Conservation (phyloP, 2,113 vertebrate genomes). For the Caranx ignobilis region DNA sequence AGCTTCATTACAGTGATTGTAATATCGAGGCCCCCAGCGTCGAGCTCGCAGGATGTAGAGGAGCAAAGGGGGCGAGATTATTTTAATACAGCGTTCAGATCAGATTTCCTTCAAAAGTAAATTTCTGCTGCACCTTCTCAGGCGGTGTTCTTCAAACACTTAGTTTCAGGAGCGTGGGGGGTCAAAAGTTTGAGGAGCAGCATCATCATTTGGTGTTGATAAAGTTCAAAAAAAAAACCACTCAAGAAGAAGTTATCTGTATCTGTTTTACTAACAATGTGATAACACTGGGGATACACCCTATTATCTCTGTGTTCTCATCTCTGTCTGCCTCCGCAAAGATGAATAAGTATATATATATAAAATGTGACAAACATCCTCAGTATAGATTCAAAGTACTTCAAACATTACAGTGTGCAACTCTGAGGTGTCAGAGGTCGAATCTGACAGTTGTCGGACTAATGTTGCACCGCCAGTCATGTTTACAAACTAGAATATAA, state of each 20-base stretch:
- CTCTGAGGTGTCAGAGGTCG: no score
- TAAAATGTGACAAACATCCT: no score
- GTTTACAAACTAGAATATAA: no score
- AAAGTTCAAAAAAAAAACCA: background rate
- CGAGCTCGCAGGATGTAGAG: slow-evolving; percentile 52
- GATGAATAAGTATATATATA: no score
- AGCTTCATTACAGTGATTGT: slow-evolving; percentile 82
- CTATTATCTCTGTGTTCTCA: background rate
- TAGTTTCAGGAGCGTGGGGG: background rate
- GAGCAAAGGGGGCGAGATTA: slow-evolving; percentile 65
- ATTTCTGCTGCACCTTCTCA: slow-evolving; percentile 58
- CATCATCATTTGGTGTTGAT: background rate
- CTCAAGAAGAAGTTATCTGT: no score
- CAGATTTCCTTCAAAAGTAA: slow-evolving; percentile 77
- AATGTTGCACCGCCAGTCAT: no score
- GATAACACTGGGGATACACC: background rate
- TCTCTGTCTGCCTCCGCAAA: no score
- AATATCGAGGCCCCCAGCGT: slow-evolving; percentile 71
- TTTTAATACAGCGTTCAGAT: slow-evolving; percentile 77
- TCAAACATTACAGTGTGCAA: no score
- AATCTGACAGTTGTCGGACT: no score
- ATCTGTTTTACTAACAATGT: background rate
- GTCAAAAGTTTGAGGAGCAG: slow-evolving; percentile 25
- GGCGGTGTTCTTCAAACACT: slow-evolving; percentile 48
- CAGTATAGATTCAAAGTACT: no score